Evolutionary conservation across 2,113 vertebrate species (phyloP).

Genomic region (Zingel zingel): DNA sequence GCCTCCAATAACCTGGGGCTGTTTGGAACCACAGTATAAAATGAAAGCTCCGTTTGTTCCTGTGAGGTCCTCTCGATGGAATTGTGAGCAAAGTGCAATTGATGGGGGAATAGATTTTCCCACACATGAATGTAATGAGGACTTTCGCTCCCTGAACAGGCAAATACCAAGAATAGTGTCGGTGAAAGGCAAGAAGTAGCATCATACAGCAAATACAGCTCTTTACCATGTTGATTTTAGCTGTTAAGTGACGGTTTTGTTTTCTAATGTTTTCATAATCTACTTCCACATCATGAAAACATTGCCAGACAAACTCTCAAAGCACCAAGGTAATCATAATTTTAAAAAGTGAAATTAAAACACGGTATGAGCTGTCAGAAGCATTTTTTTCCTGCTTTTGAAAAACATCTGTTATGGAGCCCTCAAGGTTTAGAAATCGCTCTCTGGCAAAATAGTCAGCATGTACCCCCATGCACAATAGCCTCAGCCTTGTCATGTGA

Average conservation of each 20-base stretch:
- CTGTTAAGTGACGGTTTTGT: conserved; percentile 4
- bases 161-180: conserved; percentile 31
- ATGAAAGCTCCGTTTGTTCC: conserved; percentile 69
- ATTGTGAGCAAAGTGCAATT: conserved; percentile 55
- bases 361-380: neutral
- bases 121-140: conserved; percentile 42
- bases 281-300: conserved; percentile 1
- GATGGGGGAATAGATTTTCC: conserved; percentile 49
- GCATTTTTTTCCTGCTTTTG: conserved; percentile 8
- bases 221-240: neutral
- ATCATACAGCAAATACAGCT: neutral
- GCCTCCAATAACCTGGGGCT: conserved; percentile 63
- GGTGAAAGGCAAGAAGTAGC: neutral
- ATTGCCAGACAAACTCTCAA: neutral
- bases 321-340: conserved; percentile 42
- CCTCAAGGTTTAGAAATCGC: conserved; percentile 20
- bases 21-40: conserved; percentile 60
- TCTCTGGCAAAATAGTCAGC: conserved; percentile 21
- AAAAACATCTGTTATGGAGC: conserved; percentile 17
- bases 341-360: conserved; percentile 39
- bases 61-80: conserved; percentile 56
- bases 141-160: neutral
- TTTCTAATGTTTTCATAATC: conserved; percentile 8
- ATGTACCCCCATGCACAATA: conserved; percentile 6
- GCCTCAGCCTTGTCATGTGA: conserved; percentile 65